Evolutionary conservation across 1,140 invertebrate species (phyloP).

Genomic region (Rhysida immarginata): DNA sequence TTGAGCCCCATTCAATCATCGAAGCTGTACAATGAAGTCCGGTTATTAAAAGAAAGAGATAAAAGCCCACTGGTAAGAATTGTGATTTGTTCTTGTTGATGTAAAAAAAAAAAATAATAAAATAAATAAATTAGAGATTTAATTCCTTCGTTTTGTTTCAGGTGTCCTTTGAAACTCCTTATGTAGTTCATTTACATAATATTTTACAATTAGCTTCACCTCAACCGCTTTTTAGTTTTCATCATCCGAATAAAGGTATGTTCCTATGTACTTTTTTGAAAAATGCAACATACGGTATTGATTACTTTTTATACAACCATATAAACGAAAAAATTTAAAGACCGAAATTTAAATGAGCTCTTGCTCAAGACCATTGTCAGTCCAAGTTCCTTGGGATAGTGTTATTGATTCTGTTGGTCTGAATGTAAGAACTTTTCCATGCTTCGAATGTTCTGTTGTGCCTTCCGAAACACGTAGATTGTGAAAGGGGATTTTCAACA

Average conservation of each 20-base stretch:
- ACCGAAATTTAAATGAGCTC: neutral
- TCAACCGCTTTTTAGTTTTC: slow-evolving; percentile 69
- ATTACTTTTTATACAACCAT: neutral
- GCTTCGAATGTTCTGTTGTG: neutral
- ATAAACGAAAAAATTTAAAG: neutral
- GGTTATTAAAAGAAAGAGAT: slow-evolving; percentile 38
- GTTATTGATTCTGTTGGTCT: no score
- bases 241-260: slow-evolving; percentile 64
- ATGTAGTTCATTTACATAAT: slow-evolving; percentile 86
- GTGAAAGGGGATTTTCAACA: no score
- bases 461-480: neutral
- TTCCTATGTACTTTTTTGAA: no score
- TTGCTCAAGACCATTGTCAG: no score
- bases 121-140: no score
- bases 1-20: slow-evolving; percentile 68
- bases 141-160: slow-evolving; percentile 16
- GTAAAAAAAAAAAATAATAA: no score
- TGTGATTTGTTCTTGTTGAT: neutral
- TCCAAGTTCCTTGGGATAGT: no score
- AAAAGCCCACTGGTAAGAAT: slow-evolving; percentile 34
- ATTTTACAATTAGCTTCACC: slow-evolving; percentile 64
- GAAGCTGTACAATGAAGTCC: slow-evolving; percentile 56
- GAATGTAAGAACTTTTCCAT: neutral
- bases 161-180: slow-evolving; percentile 65
- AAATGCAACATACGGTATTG: no score